These are phyloP conservation scores for Aspidoscelis tigris DNA, from an alignment of 2,113 vertebrate species.

Conservation along the genomic window DNA sequence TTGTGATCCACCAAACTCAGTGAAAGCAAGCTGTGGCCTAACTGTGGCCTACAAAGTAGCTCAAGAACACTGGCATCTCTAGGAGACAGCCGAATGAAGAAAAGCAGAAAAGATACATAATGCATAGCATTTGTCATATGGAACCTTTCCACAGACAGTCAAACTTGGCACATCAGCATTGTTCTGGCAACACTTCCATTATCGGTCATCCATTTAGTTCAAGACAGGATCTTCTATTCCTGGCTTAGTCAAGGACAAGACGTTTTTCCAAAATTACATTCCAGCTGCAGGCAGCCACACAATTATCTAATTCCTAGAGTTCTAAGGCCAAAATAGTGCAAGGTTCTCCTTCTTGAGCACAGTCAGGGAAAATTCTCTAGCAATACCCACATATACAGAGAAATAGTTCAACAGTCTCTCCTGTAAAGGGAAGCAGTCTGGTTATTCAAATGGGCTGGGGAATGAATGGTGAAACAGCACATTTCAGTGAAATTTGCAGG, in stretches of 20 bases:
- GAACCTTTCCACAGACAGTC: no score
- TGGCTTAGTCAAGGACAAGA: not conserved
- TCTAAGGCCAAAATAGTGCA: not conserved
- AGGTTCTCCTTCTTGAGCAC: not conserved
- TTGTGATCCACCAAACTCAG: no score
- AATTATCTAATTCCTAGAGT: not conserved
- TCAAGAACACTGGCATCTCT: no score
- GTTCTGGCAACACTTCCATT: no score
- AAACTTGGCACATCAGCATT: no score
- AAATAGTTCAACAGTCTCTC: not conserved
- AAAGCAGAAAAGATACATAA: no score
- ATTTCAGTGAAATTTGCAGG: no score
- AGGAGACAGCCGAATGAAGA: no score
- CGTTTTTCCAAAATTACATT: not conserved
- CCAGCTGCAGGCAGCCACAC: not conserved
- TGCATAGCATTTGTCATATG: no score
- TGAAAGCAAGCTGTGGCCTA: no score
- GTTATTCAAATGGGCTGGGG: not conserved
- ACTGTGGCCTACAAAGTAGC: no score
- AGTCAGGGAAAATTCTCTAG: not conserved
- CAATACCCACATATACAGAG: not conserved
- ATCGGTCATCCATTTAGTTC: not conserved
- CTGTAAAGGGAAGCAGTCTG: not conserved
- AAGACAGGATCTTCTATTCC: not conserved
- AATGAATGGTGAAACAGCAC: no score